These are phyloP conservation scores for Polymixis flavicincta DNA, from an alignment of 2,888 invertebrate species.

Conservation along the genomic window DNA sequence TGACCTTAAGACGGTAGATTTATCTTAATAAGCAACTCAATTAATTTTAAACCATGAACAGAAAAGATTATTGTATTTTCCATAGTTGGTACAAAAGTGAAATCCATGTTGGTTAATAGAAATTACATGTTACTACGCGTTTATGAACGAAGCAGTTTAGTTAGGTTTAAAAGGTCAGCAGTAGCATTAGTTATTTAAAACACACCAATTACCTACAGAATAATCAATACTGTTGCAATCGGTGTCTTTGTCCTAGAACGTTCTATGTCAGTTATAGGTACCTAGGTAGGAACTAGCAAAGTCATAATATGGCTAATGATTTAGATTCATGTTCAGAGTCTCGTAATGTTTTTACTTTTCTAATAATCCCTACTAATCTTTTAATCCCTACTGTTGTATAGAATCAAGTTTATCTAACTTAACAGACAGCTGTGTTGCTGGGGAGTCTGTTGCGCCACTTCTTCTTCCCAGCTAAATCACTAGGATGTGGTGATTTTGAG, in stretches of 20 bases:
- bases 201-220: conserved; percentile 65
- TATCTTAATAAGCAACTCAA: not conserved
- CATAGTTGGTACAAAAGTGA: not conserved
- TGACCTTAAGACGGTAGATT: not conserved
- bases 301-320: not conserved
- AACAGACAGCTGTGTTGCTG: too few relatives aligned
- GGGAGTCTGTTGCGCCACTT: too few relatives aligned
- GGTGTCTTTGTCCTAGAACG: conserved; percentile 49
- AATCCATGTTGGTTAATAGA: not conserved
- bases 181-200: conserved; percentile 69
- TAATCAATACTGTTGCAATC: conserved; percentile 77
- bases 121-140: not conserved
- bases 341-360: too few relatives aligned
- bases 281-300: not conserved
- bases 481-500: too few relatives aligned
- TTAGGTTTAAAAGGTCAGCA: conserved; percentile 22
- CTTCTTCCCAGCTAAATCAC: too few relatives aligned
- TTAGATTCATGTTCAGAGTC: too few relatives aligned
- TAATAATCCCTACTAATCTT: too few relatives aligned
- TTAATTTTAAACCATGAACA: not conserved
- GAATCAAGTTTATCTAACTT: too few relatives aligned
- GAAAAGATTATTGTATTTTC: not conserved
- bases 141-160: not conserved
- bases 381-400: too few relatives aligned
- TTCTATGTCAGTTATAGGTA: conserved; percentile 19